Evolutionary conservation across 2,113 vertebrate species (phyloP).

Genomic region (Lycocorax pyrrhopterus): DNA sequence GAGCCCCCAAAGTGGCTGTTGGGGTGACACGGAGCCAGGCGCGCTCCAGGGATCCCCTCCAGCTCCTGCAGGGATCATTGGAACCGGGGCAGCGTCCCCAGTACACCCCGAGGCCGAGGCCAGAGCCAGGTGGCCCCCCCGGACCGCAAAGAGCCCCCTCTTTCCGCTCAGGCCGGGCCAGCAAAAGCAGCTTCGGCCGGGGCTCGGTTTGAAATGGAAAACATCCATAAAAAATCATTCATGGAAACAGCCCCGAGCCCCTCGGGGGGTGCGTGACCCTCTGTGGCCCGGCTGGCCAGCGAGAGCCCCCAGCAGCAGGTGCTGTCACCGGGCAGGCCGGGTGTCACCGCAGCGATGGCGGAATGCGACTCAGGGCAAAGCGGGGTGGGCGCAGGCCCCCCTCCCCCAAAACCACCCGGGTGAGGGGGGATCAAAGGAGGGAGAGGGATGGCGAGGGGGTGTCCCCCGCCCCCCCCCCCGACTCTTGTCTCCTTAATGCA

Average conservation of each 20-base stretch:
- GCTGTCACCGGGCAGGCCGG: neutral
- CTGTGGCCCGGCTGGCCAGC: neutral
- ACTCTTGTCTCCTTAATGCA: no score
- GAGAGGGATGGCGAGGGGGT: neutral
- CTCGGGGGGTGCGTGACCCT: fast-evolving
- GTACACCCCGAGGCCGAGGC: fast-evolving
- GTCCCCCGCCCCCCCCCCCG: neutral
- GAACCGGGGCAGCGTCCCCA: neutral
- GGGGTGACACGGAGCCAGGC: neutral
- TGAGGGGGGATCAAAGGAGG: fast-evolving
- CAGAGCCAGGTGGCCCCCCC: neutral
- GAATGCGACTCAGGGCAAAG: constrained; percentile 23
- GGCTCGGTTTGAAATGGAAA: neutral
- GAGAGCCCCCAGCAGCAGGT: neutral
- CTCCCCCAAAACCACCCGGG: neutral
- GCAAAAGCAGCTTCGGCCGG: fast-evolving
- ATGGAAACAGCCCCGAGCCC: fast-evolving
- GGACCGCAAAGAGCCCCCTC: fast-evolving
- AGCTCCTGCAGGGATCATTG: fast-evolving
- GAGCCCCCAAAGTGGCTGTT: neutral
- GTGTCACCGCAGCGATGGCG: neutral
- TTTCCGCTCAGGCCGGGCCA: neutral
- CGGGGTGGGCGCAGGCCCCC: neutral
- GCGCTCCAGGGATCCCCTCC: neutral
- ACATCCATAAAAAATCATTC: fast-evolving